Percentiles rank a stretch among this genome's conserved stretches.
Evolutionary conservation across 2,888 invertebrate species (phyloP).

Genomic region (Spialia ferax): DNA sequence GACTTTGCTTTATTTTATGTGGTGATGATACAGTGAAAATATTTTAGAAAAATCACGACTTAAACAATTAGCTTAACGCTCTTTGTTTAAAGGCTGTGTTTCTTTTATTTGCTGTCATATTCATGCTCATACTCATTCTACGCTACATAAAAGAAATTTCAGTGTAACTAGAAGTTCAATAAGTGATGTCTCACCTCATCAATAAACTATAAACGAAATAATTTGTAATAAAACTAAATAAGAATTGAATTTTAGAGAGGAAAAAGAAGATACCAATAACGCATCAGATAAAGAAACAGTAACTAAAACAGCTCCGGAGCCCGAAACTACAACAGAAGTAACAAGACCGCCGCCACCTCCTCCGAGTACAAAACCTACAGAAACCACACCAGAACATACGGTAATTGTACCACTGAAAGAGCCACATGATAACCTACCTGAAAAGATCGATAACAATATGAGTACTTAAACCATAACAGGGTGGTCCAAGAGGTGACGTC

Average conservation of each 20-base stretch:
- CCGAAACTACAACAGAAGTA: constrained; percentile 42
- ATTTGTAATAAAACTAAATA: background rate
- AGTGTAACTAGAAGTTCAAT: too few relatives aligned
- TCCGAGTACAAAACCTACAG: constrained; percentile 30
- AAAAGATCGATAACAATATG: constrained; percentile 42
- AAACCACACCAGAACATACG: constrained; percentile 22
- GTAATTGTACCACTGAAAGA: too few relatives aligned
- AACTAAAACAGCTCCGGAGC: constrained; percentile 46
- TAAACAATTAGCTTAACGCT: too few relatives aligned
- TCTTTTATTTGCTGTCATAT: too few relatives aligned
- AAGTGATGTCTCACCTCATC: background rate
- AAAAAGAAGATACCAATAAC: constrained; percentile 49
- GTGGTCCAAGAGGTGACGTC: too few relatives aligned
- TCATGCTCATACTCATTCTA: too few relatives aligned
- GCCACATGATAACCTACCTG: background rate
- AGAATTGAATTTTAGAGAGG: constrained; percentile 60
- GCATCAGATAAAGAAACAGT: constrained; percentile 39
- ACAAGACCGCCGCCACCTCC: constrained; percentile 21
- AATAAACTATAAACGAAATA: background rate
- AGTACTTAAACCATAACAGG: too few relatives aligned
- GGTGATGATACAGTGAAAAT: too few relatives aligned
- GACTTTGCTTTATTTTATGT: too few relatives aligned
- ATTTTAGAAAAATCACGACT: too few relatives aligned
- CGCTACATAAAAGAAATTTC: too few relatives aligned
- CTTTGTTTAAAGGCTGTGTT: too few relatives aligned